Conservation (phyloP, 2,888 invertebrate species). For the Ormyrus thymus region DNA sequence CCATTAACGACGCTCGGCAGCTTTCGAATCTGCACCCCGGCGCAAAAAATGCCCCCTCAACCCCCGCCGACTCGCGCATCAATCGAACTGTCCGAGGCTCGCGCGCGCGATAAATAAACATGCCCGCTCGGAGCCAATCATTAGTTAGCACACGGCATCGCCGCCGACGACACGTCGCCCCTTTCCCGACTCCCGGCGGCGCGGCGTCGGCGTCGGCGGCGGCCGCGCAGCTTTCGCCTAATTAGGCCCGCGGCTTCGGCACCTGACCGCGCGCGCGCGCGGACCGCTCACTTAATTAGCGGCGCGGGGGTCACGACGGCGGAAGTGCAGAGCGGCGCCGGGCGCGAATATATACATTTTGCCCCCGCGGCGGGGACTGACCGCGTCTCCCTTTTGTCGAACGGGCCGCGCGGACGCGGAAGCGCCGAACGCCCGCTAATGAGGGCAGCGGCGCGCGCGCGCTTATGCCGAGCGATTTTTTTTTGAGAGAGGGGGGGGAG, state of each 20-base stretch:
- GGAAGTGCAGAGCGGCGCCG: slow-evolving; percentile 30
- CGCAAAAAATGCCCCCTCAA: too few species aligned
- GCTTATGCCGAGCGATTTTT: neutral
- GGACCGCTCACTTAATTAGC: slow-evolving; percentile 51
- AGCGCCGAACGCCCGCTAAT: slow-evolving; percentile 33
- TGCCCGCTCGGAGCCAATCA: neutral
- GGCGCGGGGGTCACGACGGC: slow-evolving; percentile 49
- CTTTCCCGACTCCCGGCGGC: too few species aligned
- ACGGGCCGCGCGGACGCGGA: slow-evolving; percentile 9
- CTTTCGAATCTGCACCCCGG: too few species aligned
- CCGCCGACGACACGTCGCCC: too few species aligned
- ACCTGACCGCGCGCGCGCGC: slow-evolving; percentile 49
- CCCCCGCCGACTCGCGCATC: too few species aligned
- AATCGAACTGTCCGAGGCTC: too few species aligned
- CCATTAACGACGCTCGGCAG: too few species aligned
- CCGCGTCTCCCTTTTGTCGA: slow-evolving; percentile 5
- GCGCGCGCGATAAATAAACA: too few species aligned
- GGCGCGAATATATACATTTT: slow-evolving; percentile 40
- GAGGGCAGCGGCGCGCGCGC: slow-evolving; percentile 11
- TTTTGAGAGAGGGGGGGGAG: neutral
- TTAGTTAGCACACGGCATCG: neutral
- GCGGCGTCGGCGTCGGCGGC: too few species aligned
- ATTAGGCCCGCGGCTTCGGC: slow-evolving; percentile 46
- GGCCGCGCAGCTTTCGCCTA: slow-evolving; percentile 39
- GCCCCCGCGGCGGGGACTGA: neutral